Base-by-base conservation (phyloP, 2,888 invertebrate species). In the Parnassius smintheus region DNA sequence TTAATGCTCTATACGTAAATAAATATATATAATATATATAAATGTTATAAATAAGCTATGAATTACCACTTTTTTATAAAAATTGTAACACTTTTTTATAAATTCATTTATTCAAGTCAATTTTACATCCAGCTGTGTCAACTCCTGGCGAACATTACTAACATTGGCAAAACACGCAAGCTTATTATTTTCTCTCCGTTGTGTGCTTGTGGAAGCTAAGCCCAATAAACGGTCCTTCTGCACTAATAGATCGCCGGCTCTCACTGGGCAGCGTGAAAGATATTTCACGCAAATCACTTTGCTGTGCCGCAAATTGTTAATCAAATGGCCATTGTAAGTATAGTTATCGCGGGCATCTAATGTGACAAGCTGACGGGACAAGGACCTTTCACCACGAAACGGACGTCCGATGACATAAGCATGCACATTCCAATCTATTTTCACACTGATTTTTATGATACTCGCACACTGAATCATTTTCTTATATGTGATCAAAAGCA, bases 211-310 rank as follows among this genome's bases (percentile, higher is more conserved):
- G 10, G 85, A 80, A 0, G 88, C 83, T 49, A 91, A 66, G 1
- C 90, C 90, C 59, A 75, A 81, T 10, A 90, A 66, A 1, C 65
- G 60, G 0, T 73, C 80, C 9, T 74, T 72, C 66, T 90, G 90
- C 8, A 88, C 66, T 56, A 91, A 68, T 18, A 91, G 71, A 62
- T 91, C 91, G 1, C 91, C 87, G 12, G 81, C 83, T 1, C 80
- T 76, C 2, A 89, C 82, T 0, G 88, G 84, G 66, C 91, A 91
- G 2, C 72, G 77, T 2, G 78, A 71, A 1, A 80, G 45, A 51
- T 77, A 78, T 66, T 76, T 79, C 12, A 84, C 86, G 62, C 89
- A 85, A 58, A 89, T 78, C 48, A 80, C 78, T 57, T 69, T 75
- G 42, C 78, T 75, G 9, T 66, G 48, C 59, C 76, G 74, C 46